Evolutionary conservation across 35 echinoderm and acorn worm species (phyloP), one percentile per base, ranked within the genome.

Genomic region (Patiria miniata): DNA sequence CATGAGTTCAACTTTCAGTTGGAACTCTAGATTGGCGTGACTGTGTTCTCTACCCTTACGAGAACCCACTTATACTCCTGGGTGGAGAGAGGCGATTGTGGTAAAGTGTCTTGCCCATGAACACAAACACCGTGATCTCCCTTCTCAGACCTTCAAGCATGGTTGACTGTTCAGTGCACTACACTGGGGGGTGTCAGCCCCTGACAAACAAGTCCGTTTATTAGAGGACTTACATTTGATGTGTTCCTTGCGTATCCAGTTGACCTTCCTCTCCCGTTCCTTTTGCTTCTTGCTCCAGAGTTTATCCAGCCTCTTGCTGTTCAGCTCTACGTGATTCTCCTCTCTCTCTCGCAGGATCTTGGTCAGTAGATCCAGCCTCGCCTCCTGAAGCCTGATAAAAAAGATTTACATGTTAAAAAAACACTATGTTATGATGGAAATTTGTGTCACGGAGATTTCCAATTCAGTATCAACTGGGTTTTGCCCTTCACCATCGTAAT

Each of bases 221-320:
- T n/a, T n/a, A n/a, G 42, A 12, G 42, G 42, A 39, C 86, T 84
- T 86, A 98, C 95, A 61, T 90, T 99, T 99, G 42, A 99, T 92
- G 52, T 99, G 96, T 88, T 99, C 96, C 36, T 94, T 99, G 15
- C 96, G 88, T 23, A 99, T 99, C 93, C 96, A 94, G 21, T 86
- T 87, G 16, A 94, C 96, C 69, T 99, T 95, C 86, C 83, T 89
- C 77, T 94, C 93, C 47, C 79, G 78, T 81, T 99, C 96, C 33
- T 92, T 83, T 21, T 99, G 96, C 86, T 99, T 99, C 87, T 99
- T 99, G 36, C 86, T 84, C 96, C 96, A 99, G 36, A 99, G 60
- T 84, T 99, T 99, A 28, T 99, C 90, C 89, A 99, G 79, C 83
- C 96, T 23, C 77, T 99, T 99, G 78, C 85, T 81, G 65, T 86